Evolutionary conservation across 2,888 invertebrate species (phyloP), one percentile per base, ranked within the genome.

Genomic region (Anagyrus pseudococci): DNA sequence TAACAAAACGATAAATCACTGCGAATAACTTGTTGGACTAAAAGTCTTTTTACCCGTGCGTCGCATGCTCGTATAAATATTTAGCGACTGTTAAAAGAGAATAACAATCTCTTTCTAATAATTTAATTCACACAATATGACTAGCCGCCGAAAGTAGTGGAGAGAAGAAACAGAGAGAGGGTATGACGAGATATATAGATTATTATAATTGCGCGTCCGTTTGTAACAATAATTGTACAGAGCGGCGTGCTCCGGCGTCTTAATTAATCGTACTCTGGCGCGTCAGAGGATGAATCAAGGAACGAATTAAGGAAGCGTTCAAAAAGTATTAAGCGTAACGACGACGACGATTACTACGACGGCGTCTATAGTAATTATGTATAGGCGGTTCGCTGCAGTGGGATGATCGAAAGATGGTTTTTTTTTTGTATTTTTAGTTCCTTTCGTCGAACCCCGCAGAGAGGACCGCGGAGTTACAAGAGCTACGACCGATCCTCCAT

Each of bases 401-500:
- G n/a, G n/a, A n/a, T n/a, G n/a, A n/a, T n/a, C n/a, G n/a, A n/a
- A n/a, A n/a, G n/a, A n/a, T n/a, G n/a, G n/a, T n/a, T n/a, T n/a
- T n/a, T n/a, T n/a, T n/a, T n/a, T n/a, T n/a, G n/a, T 8, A 37
- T 13, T 15, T 13, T 37, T 29, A 37, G 33, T 15, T 37, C 6
- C 29, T 7, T 29, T 8, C 13, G 33, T 13, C 33, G 33, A 37
- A 7, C 13, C 3, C 13, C 33, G 15, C 2, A 37, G 2, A 2
- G 15, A 37, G 2, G 8, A 37, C 2, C 4, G 15, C 8, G 33
- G 15, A 37, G 4, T 2, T 37, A 37, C 15, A 15, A 15, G 33
- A 37, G 69, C 63, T n/a, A n/a, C n/a, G 69, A 73, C 69, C 71
- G 73, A 73, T 72, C 73, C 73, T 75, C 71, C n/a, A n/a, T n/a